These are phyloP conservation scores for Protula sp. DNA, from an alignment of 2,888 invertebrate genomes.

Conservation along the genomic window DNA sequence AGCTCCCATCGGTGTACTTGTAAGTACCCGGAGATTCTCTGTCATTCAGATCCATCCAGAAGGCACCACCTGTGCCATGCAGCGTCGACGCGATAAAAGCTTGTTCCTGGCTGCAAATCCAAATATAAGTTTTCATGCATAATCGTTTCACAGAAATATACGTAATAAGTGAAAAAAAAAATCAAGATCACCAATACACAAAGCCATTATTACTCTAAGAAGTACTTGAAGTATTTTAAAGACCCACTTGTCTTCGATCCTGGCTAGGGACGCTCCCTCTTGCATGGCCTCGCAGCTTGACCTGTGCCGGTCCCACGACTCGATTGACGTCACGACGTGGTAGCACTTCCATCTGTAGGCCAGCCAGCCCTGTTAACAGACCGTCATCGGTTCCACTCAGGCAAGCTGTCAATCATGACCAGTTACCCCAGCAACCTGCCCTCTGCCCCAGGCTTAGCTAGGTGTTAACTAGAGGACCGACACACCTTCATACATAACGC, in stretches of 20 bases:
- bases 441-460: too few species aligned
- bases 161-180: too few species aligned
- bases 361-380: constrained; percentile 5
- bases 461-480: too few species aligned
- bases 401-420: too few species aligned
- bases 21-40: background rate
- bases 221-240: too few species aligned
- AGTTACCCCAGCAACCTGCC: too few species aligned
- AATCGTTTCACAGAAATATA: background rate
- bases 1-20: constrained; percentile 26
- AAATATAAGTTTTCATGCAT: background rate
- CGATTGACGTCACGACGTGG: constrained; percentile 3
- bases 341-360: constrained; percentile 13
- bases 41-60: constrained; percentile 11
- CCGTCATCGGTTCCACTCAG: background rate
- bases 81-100: constrained; percentile 29
- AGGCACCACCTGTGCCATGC: constrained; percentile 1
- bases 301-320: constrained; percentile 31
- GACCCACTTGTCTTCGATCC: constrained; percentile 23
- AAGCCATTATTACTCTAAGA: too few species aligned
- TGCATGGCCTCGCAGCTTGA: constrained; percentile 25
- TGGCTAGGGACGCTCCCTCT: constrained; percentile 30
- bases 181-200: too few species aligned
- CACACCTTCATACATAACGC: too few species aligned
- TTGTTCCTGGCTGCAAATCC: constrained; percentile 22